Evolutionary conservation across 35 echinoderm and acorn worm species (phyloP), one percentile per base, ranked within the genome.

Genomic region (Heliocidaris erythrogramma): DNA sequence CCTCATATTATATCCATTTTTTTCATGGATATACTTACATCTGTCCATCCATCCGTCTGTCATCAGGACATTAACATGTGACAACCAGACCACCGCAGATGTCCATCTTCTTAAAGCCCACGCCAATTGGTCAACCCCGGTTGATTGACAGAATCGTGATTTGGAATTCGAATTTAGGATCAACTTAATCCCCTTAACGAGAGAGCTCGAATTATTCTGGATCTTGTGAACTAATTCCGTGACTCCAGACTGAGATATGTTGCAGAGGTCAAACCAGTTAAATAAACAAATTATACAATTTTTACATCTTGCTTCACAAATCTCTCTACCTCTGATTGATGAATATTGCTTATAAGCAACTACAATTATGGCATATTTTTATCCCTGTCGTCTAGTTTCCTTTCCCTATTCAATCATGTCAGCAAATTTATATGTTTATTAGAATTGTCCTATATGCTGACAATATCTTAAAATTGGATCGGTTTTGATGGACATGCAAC

Each of bases 31-130:
- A 87, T 87, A 11, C 29, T 18, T 87, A 7, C 18, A 42, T 89
- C 87, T 32, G 65, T 13, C 87, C 42, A 2, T 47, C 31, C 87
- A 47, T 42, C 29, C 8, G 47, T 42, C 87, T 78, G 65, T 78
- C 65, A 78, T n/a, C 21, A n/a, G 65, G 87, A 47, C 87, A 89
- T 48, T 89, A 27, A 13, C 11, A 89, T 89, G 9, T 32, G 31
- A 89, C 87, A 89, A 48, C 31, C 87, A 89, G 87, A 89, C 87
- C 87, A 89, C 87, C 87, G 0, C 87, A 17, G 87, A 47, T 89
- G 87, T 89, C 31, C 87, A 89, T 89, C 87, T 48, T 89, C 47
- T 32, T 32, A 89, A 89, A 89, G 87, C 87, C 87, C 32, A 35
- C 87, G 87, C 87, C 87, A 89, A 48, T 48, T 89, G 87, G 87